Percentiles rank a stretch among this genome's conserved stretches.
Conservation (phyloP, 2,797 vertebrate genomes). For the Ciconia nigra region DNA sequence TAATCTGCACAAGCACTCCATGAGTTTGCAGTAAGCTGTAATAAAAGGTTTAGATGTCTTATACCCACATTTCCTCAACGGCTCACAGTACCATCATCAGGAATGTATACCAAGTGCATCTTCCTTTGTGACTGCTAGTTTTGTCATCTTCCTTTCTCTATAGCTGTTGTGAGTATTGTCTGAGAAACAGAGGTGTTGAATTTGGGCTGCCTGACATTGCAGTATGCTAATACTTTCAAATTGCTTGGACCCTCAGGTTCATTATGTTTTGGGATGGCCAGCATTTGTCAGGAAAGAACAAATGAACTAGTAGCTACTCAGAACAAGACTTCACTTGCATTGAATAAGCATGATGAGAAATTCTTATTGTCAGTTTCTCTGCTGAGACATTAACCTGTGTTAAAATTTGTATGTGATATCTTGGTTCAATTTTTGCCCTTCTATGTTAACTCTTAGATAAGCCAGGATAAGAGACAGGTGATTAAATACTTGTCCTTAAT, state of each 20-base stretch:
- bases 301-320: neutral
- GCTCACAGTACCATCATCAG: neutral
- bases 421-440: neutral
- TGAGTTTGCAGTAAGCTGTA: neutral
- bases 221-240: neutral
- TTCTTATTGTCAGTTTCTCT: neutral
- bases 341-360: neutral
- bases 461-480: neutral
- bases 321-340: neutral
- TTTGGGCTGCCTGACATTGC: neutral
- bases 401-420: neutral
- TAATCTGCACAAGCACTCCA: neutral
- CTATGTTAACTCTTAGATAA: neutral
- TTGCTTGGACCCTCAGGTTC: neutral
- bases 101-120: neutral
- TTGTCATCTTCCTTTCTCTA: neutral
- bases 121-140: neutral
- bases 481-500: neutral
- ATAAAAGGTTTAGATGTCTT: neutral
- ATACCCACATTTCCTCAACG: neutral
- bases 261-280: neutral
- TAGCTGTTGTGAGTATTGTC: neutral
- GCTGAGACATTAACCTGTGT: neutral
- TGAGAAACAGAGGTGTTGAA: neutral
- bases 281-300: neutral